phyloP scores from a whole-genome alignment of 1,140 invertebrate genomes.

The Cherax destructor region DNA sequence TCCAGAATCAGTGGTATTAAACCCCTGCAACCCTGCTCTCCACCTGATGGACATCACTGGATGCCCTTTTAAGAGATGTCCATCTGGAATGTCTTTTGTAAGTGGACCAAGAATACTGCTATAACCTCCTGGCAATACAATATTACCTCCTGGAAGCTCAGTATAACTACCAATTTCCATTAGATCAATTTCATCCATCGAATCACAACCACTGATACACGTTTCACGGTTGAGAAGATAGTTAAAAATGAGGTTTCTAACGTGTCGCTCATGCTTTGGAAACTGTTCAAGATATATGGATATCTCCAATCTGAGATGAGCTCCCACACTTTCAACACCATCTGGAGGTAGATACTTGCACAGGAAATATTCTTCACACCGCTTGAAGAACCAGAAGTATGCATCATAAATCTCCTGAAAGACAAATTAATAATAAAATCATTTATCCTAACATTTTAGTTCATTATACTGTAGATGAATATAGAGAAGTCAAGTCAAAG shows the following conservation, averaged over 20 bases:
- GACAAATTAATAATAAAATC: no score
- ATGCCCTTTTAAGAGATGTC: conserved; percentile 83
- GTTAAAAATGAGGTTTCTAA: conserved; percentile 90
- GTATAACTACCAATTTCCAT: conserved; percentile 92
- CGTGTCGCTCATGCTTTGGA: conserved; percentile 81
- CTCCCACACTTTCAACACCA: conserved; percentile 91
- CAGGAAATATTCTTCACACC: conserved; percentile 93
- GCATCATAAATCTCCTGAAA: conserved; percentile 89
- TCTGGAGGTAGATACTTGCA: conserved; percentile 90
- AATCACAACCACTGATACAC: conserved; percentile 93
- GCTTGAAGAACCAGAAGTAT: conserved; percentile 89
- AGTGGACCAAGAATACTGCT: conserved; percentile 90
- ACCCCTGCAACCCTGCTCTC: conserved; percentile 75
- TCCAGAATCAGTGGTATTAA: conserved; percentile 71
- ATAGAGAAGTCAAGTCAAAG: no score
- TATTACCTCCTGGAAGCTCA: conserved; percentile 95
- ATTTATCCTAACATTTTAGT: no score
- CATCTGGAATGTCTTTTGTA: conserved; percentile 85
- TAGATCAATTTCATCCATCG: conserved; percentile 88
- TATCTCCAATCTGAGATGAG: conserved; percentile 90
- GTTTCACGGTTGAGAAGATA: conserved; percentile 93
- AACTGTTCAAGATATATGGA: conserved; percentile 88
- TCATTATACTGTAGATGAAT: no score
- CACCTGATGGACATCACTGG: conserved; percentile 86
- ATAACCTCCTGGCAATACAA: conserved; percentile 91